Conservation (phyloP, 2,113 vertebrate genomes). For the Semicossyphus pulcher region DNA sequence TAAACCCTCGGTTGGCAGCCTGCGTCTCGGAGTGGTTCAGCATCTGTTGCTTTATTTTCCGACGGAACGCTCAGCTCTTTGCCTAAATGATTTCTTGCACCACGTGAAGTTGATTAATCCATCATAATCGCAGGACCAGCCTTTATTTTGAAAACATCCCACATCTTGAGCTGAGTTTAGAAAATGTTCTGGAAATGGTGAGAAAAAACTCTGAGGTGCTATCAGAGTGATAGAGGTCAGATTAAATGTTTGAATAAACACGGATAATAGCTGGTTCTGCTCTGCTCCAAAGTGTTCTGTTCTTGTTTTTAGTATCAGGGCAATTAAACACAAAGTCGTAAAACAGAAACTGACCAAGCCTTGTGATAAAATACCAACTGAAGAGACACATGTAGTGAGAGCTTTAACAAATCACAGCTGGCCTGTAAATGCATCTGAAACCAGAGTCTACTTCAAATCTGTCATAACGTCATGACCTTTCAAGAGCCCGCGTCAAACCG, state of each 20-base stretch:
- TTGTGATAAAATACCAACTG: conserved; percentile 18
- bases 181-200: conserved; percentile 20
- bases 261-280: not conserved
- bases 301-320: conserved; percentile 22
- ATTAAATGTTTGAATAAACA: conserved; percentile 43
- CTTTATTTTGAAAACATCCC: conserved; percentile 42
- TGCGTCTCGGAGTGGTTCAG: conserved; percentile 71
- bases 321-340: conserved; percentile 35
- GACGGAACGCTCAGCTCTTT: conserved; percentile 49
- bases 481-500: not conserved
- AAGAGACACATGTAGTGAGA: conserved; percentile 18
- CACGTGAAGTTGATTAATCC: conserved; percentile 75
- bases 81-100: conserved; percentile 66
- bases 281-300: not conserved
- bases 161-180: conserved; percentile 35
- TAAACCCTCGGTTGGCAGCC: conserved; percentile 79
- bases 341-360: conserved; percentile 33
- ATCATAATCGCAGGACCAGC: conserved; percentile 49
- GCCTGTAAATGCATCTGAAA: not conserved
- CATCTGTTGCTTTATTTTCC: conserved; percentile 83
- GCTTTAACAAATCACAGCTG: conserved; percentile 36
- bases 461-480: not conserved
- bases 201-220: conserved; percentile 4
- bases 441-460: not conserved
- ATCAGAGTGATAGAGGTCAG: conserved; percentile 6